These are phyloP conservation scores for Sebastes minor DNA, from an alignment of 2,797 vertebrate species.

Conservation along the genomic window DNA sequence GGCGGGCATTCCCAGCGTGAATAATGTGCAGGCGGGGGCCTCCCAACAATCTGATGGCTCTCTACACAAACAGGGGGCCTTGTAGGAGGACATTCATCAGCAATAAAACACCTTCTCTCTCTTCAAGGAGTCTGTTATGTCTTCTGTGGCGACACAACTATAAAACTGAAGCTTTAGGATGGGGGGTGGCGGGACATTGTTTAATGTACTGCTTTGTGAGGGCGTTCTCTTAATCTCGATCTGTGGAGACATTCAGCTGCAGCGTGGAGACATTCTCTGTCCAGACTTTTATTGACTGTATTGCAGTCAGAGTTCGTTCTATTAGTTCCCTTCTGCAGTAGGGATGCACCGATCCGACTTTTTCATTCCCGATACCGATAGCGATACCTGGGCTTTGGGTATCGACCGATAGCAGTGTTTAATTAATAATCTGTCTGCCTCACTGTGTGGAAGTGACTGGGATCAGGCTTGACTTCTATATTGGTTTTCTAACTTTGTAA, in stretches of 20 bases:
- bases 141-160: slow-evolving; percentile 16
- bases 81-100: slow-evolving; percentile 60
- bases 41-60: slow-evolving; percentile 63
- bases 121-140: slow-evolving; percentile 39
- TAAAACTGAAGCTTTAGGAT: slow-evolving; percentile 24
- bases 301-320: slow-evolving; percentile 8
- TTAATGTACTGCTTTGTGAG: slow-evolving; percentile 55
- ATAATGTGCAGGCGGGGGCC: slow-evolving; percentile 69
- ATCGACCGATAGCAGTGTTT: too few relatives aligned
- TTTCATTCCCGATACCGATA: too few relatives aligned
- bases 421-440: too few relatives aligned
- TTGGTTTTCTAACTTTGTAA: too few relatives aligned
- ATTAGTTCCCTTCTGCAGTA: too few relatives aligned
- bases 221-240: slow-evolving; percentile 40
- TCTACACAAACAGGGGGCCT: slow-evolving; percentile 57
- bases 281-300: slow-evolving; percentile 33
- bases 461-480: too few relatives aligned
- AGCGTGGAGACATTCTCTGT: background rate
- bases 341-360: too few relatives aligned
- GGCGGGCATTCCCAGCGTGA: slow-evolving; percentile 59
- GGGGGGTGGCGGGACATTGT: background rate
- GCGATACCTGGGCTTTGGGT: too few relatives aligned
- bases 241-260: slow-evolving; percentile 27
- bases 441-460: too few relatives aligned
- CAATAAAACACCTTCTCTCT: slow-evolving; percentile 49